phyloP scores from a whole-genome alignment of 1,140 invertebrate genomes.

The Oreohelix idahoensis region DNA sequence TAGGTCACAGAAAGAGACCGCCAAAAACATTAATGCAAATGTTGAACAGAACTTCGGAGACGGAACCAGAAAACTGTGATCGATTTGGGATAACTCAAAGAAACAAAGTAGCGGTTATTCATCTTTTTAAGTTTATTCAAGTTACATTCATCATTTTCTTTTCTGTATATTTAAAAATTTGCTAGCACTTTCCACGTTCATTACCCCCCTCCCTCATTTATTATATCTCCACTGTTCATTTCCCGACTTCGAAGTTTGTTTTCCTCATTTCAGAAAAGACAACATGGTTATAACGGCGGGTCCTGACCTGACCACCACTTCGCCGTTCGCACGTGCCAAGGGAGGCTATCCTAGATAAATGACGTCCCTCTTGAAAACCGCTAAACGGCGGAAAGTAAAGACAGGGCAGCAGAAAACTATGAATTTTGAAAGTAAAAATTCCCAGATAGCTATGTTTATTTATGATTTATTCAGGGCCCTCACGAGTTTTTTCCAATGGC shows the following conservation, averaged over 20 bases:
- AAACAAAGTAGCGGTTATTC: too few species aligned
- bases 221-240: neutral
- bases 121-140: too few species aligned
- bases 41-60: too few species aligned
- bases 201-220: neutral
- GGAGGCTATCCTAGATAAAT: conserved; percentile 19
- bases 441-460: conserved; percentile 27
- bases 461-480: conserved; percentile 27
- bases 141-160: too few species aligned
- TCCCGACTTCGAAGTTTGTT: neutral
- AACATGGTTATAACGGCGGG: conserved; percentile 17
- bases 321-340: neutral
- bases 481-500: conserved; percentile 3
- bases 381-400: conserved; percentile 14
- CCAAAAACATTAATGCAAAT: neutral
- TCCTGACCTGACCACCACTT: neutral
- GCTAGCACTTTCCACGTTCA: neutral
- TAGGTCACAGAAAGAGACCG: too few species aligned
- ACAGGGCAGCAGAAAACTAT: conserved; percentile 10
- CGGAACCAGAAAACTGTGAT: too few species aligned
- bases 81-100: too few species aligned
- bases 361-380: conserved; percentile 12
- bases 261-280: neutral
- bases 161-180: neutral
- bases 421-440: conserved; percentile 25